These are phyloP conservation scores for Saimiri boliviensis DNA, from an alignment of 2,113 vertebrate species.

Conservation along the genomic window DNA sequence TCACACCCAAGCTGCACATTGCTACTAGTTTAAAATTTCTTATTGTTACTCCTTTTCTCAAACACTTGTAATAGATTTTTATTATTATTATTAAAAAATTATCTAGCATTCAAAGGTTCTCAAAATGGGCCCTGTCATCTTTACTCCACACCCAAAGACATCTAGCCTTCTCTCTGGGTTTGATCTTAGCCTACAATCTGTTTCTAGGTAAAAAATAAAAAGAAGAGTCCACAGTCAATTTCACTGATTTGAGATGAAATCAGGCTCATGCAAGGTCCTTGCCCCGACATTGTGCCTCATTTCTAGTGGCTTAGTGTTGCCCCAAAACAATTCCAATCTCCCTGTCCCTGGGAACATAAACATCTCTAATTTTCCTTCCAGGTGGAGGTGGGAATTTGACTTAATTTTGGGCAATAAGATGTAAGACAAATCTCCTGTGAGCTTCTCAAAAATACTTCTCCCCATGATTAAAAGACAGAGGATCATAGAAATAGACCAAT, in stretches of 20 bases:
- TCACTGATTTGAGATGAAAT: neutral
- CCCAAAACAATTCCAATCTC: neutral
- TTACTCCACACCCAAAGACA: neutral
- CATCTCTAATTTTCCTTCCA: neutral
- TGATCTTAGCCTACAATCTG: neutral
- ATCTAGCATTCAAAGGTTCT: neutral
- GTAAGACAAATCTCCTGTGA: neutral
- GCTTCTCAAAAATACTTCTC: neutral
- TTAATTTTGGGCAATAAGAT: neutral
- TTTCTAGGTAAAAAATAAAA: neutral
- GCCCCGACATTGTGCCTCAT: neutral
- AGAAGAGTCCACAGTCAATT: neutral
- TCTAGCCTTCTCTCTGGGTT: neutral
- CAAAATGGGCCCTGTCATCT: neutral
- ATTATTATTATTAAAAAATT: neutral
- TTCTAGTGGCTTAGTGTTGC: neutral
- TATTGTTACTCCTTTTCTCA: neutral
- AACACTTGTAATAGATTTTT: neutral
- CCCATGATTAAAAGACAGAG: neutral
- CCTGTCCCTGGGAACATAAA: neutral
- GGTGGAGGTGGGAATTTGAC: neutral
- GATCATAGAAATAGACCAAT: neutral
- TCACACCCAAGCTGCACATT: neutral
- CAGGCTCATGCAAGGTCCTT: neutral
- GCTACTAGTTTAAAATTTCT: neutral